Base-by-base conservation (phyloP, 1,140 invertebrate genomes). In the Drosophila sucinea region DNA sequence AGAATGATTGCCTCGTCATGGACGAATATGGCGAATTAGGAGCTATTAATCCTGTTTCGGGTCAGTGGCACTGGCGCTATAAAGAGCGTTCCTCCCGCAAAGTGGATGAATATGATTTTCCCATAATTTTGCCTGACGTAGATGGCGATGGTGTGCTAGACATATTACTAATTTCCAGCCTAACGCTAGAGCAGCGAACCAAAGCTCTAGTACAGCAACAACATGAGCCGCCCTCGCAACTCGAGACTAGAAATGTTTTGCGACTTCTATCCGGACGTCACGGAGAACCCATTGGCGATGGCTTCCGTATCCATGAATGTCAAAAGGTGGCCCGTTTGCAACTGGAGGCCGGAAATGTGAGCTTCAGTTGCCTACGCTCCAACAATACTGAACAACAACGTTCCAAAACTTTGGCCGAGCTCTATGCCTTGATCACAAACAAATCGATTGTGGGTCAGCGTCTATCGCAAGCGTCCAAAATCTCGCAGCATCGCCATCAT, bases 121-220 rank as follows among this genome's bases (percentile, higher is more conserved):
- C 96, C 1, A 81, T 96, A 10, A 85, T 95, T n/a, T 76, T 96
- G 54, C 94, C 95, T 33, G 96, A 97, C 90, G 92, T 96, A 27
- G 94, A 96, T 92, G 93, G 93, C 1, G 96, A 97, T 92, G 93
- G 93, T 58, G 93, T 95, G 1, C 93, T 94, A 79, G 96, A 96
- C 79, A 92, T 97, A 33, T 81, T 96, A 10, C 94, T 93, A 57
- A 92, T 92, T 33, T 94, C 93, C n/a, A 89, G 94, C 54, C 41
- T 81, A 3, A 65, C 75, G 0, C 73, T 90, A n/a, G 81, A 86
- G 27, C 72, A 91, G 44, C 77, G 81, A 27, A 90, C 87, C 54
- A 90, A 89, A 61, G 70, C 73, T 10, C 61, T 77, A 8, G 58
- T 74, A 3, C 73, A 86, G 29, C 68, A 66, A 25, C 75, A 82